Evolutionary conservation across 2,888 invertebrate species (phyloP), one percentile per base, ranked within the genome.

Genomic region (Spodoptera picta): DNA sequence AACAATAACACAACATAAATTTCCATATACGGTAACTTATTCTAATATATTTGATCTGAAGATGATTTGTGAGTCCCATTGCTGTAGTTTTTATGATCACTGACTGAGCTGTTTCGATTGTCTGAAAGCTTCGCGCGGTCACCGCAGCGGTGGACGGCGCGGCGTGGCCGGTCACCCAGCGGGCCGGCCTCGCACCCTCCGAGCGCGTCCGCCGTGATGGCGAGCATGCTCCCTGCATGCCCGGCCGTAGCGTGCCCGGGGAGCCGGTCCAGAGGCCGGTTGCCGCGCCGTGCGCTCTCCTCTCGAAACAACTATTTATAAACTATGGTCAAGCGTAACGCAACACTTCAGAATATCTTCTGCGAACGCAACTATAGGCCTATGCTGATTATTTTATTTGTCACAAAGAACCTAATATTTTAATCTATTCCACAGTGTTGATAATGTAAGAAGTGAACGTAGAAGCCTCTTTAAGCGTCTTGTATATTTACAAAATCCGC

Each of bases 371-470:
- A 80, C 79, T 85, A 81, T 89, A 90, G 87, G 88, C 88, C 88
- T 90, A 89, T 87, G 86, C 74, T 83, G 77, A 76, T 75, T 78
- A 81, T 75, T 84, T 84, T 84, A 73, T 73, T 78, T 75, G 79
- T 73, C 83, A 82, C 79, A 78, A 84, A 84, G 83, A 87, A 86
- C 85, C 83, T 83, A 75, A 66, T 70, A 66, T 77, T 65, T 87
- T 83, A 66, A 77, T 65, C 87, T 83, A 86, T 87, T 89, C 90
- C 82, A 87, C 84, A 83, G 90, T 90, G 87, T 89, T 84, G 83
- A 89, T 81, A 91, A 89, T 89, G 88, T 89, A 87, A 86, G 90
- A 91, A 88, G 92, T 93, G 91, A 91, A 80, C 36, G 36, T 80
- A 61, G 81, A 91, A 92, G 93, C 92, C 83, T 87, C 84, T 80